These are phyloP conservation scores for Grus americana DNA, from an alignment of 2,113 vertebrate species.

Conservation along the genomic window DNA sequence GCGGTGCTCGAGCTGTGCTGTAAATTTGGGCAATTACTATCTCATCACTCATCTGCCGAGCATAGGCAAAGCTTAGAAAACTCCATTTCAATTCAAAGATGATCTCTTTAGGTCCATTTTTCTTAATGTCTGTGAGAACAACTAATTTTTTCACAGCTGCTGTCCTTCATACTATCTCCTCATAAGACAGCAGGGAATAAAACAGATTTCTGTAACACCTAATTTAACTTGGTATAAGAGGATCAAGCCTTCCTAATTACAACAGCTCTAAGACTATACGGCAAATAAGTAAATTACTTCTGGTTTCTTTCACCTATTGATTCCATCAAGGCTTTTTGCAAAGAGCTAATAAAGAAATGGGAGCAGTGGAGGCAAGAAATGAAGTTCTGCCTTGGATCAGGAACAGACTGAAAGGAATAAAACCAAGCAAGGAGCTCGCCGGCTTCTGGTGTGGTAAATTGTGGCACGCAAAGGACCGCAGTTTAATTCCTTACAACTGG, in stretches of 20 bases:
- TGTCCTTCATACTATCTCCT: background rate
- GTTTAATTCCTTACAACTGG: background rate
- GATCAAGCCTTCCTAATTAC: constrained; percentile 10
- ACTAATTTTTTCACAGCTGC: background rate
- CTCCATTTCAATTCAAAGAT: background rate
- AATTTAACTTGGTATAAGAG: constrained; percentile 28
- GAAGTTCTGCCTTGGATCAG: background rate
- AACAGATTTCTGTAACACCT: background rate
- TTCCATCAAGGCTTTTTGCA: background rate
- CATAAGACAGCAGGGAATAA: constrained; percentile 14
- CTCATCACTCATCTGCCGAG: constrained; percentile 13
- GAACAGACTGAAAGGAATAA: background rate
- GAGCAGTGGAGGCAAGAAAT: background rate
- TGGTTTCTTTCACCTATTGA: background rate
- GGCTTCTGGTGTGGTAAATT: background rate
- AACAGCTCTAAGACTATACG: background rate
- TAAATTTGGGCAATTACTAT: background rate
- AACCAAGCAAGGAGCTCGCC: background rate
- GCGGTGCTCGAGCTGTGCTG: background rate
- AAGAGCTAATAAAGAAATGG: background rate
- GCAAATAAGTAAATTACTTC: background rate
- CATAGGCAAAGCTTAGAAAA: background rate
- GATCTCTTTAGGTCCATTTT: background rate
- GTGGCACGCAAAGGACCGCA: background rate
- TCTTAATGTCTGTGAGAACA: background rate